These are phyloP conservation scores for Toxotes lorentzi DNA, from an alignment of 2,797 vertebrate genomes.

Conservation along the genomic window DNA sequence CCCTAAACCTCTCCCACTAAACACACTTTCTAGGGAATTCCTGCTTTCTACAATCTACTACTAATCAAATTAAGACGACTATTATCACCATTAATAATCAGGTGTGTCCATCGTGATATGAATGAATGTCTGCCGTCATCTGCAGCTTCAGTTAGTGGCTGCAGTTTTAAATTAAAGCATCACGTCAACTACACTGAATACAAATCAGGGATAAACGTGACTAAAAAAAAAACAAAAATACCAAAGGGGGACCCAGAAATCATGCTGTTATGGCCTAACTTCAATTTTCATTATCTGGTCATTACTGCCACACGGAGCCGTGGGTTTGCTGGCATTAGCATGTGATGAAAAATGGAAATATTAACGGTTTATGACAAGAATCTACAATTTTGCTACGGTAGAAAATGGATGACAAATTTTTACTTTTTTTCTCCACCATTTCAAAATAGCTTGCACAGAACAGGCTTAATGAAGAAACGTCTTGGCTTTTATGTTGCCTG, in stretches of 20 bases:
- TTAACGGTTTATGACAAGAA: conserved; percentile 40
- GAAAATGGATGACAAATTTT: conserved; percentile 28
- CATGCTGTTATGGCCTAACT: conserved; percentile 29
- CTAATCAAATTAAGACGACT: conserved; percentile 21
- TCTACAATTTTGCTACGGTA: conserved; percentile 36
- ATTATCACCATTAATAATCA: conserved; percentile 13
- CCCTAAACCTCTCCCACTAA: conserved; percentile 28
- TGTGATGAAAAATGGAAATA: conserved; percentile 57
- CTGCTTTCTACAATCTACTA: conserved; percentile 5
- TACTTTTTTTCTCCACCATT: neutral
- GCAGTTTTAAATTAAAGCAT: conserved; percentile 55
- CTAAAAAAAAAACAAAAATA: conserved; percentile 52
- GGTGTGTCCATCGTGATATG: conserved; percentile 22
- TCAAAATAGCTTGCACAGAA: conserved; percentile 54
- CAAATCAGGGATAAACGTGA: conserved; percentile 24
- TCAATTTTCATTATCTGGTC: conserved; percentile 43
- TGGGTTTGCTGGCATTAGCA: conserved; percentile 47
- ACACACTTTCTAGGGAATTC: conserved; percentile 19
- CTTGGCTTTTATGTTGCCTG: conserved; percentile 67
- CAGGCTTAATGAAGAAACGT: conserved; percentile 62
- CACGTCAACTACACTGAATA: conserved; percentile 38
- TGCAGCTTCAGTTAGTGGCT: conserved; percentile 38
- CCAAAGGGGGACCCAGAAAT: conserved; percentile 39
- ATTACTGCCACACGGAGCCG: conserved; percentile 47
- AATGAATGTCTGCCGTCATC: conserved; percentile 40